Evolutionary conservation across 2,888 invertebrate species (phyloP).

Genomic region (Lagria hirta): DNA sequence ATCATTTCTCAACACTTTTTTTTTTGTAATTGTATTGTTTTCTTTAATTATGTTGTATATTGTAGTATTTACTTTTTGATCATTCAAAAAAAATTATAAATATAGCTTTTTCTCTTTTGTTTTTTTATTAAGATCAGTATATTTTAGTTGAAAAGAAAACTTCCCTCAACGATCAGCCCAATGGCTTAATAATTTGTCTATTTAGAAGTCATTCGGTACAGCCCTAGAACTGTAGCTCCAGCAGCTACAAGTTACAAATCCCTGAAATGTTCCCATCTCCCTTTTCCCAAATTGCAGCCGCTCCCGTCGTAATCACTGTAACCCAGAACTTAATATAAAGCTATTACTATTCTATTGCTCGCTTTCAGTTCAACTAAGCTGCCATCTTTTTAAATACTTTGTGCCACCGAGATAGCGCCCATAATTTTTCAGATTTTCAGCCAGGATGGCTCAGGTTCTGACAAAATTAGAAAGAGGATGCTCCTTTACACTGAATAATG

Average conservation of each 20-base stretch:
- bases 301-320: slow-evolving; percentile 45
- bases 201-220: slow-evolving; percentile 33
- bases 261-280: slow-evolving; percentile 21
- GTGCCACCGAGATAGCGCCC: slow-evolving; percentile 41
- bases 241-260: slow-evolving; percentile 27
- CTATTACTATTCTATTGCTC: slow-evolving; percentile 53
- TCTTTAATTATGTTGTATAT: too few species aligned
- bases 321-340: slow-evolving; percentile 52
- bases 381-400: slow-evolving; percentile 48
- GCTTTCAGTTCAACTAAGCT: slow-evolving; percentile 46
- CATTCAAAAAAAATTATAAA: too few species aligned
- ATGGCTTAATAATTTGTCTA: slow-evolving; percentile 33
- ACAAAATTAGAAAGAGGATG: slow-evolving; percentile 50
- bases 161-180: slow-evolving; percentile 13
- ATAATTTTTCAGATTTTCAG: slow-evolving; percentile 50
- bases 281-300: slow-evolving; percentile 21
- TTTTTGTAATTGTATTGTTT: too few species aligned
- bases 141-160: too few species aligned
- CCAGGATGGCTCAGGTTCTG: slow-evolving; percentile 39
- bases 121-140: too few species aligned
- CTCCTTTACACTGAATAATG: too few species aligned
- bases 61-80: too few species aligned
- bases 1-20: too few species aligned
- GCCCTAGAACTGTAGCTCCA: slow-evolving; percentile 29
- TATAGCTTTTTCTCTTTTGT: too few species aligned